Percentiles rank a stretch among this genome's conserved stretches.
These are phyloP conservation scores for Pangasius larnaudii DNA, from an alignment of 2,797 vertebrate species.

Conservation along the genomic window DNA sequence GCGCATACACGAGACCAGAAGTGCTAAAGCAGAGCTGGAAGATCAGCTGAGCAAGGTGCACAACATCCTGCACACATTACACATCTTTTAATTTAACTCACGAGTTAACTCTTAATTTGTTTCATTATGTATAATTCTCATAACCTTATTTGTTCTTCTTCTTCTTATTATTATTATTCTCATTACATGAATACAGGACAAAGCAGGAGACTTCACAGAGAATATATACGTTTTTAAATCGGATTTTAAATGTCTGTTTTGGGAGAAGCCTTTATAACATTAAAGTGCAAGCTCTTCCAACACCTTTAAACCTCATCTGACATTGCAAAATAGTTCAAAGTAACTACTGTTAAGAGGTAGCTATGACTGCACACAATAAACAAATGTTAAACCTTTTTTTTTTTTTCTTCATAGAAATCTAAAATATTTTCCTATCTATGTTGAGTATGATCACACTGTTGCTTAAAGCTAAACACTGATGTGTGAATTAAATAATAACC, in stretches of 20 bases:
- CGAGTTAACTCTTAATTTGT: not conserved
- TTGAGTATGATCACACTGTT: not conserved
- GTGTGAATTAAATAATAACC: not conserved
- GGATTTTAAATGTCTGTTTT: too few relatives aligned
- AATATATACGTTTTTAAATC: too few relatives aligned
- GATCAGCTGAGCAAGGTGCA: constrained; percentile 82
- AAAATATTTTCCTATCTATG: not conserved
- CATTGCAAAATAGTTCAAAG: not conserved
- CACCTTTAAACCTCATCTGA: not conserved
- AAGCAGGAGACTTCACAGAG: too few relatives aligned
- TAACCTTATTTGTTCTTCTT: too few relatives aligned
- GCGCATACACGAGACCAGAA: constrained; percentile 80
- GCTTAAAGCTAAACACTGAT: not conserved
- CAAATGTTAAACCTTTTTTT: not conserved
- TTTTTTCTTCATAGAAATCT: not conserved
- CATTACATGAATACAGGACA: too few relatives aligned
- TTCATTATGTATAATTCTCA: not conserved
- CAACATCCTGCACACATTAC: not conserved
- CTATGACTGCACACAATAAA: not conserved
- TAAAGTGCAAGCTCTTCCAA: not conserved
- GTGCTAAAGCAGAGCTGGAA: constrained; percentile 82
- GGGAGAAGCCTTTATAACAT: not conserved
- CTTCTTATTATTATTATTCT: too few relatives aligned
- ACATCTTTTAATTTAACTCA: not conserved
- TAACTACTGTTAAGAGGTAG: not conserved